Conservation (phyloP, 2,113 vertebrate genomes). For the Oryzias curvinotus region DNA sequence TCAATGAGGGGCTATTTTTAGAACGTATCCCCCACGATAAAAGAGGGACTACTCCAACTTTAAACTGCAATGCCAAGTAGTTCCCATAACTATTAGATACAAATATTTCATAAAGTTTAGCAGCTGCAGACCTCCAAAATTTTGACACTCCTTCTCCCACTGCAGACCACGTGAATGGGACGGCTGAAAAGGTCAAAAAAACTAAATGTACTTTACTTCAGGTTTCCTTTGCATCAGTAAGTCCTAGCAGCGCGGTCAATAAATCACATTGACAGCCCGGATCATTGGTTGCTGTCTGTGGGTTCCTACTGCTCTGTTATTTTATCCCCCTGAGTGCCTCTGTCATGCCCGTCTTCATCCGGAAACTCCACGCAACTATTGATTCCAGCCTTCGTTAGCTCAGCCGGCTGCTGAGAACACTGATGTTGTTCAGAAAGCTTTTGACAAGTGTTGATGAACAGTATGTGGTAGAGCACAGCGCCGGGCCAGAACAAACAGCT, state of each 20-base stretch:
- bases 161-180: slow-evolving; percentile 29
- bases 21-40: background rate
- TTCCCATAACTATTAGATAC: background rate
- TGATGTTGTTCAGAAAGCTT: slow-evolving; percentile 31
- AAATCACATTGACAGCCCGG: slow-evolving; percentile 57
- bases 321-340: slow-evolving; percentile 33
- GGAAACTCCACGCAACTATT: slow-evolving; percentile 53
- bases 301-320: slow-evolving; percentile 48
- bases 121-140: slow-evolving; percentile 25
- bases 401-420: slow-evolving; percentile 38
- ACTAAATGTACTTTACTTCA: slow-evolving; percentile 44
- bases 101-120: slow-evolving; percentile 5
- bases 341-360: slow-evolving; percentile 57
- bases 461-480: slow-evolving; percentile 5
- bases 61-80: background rate
- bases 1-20: no score
- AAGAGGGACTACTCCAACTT: background rate
- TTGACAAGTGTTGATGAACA: slow-evolving; percentile 30
- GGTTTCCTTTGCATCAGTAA: slow-evolving; percentile 33
- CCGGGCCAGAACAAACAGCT: background rate
- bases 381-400: slow-evolving; percentile 55
- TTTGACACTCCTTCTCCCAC: slow-evolving; percentile 27
- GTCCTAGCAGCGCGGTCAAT: slow-evolving; percentile 38
- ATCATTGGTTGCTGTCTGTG: slow-evolving; percentile 49
- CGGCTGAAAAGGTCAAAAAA: slow-evolving; percentile 58